These are phyloP conservation scores for Drosophila helvetica DNA, from an alignment of 2,888 invertebrate species.

Conservation along the genomic window DNA sequence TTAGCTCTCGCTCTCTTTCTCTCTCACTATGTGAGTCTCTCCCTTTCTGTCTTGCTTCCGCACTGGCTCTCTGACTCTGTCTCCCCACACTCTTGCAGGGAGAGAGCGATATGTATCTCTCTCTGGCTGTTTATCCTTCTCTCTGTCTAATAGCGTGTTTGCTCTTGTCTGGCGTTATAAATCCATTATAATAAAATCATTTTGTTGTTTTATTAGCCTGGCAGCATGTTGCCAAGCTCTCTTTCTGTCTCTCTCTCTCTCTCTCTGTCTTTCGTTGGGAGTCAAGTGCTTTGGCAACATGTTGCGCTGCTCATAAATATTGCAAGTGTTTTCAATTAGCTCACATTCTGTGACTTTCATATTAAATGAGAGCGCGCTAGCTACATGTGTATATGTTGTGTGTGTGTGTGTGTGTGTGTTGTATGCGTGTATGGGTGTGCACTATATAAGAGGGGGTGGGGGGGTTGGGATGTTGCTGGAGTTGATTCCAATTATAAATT, in stretches of 20 bases:
- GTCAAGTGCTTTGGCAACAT: constrained; percentile 79
- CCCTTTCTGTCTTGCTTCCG: constrained; percentile 13
- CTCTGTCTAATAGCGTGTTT: constrained; percentile 58
- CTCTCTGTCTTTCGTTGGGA: constrained; percentile 29
- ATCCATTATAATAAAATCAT: constrained; percentile 81
- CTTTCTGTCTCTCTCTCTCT: neutral
- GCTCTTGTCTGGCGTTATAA: constrained; percentile 76
- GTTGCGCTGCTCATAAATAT: constrained; percentile 79
- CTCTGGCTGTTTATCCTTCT: constrained; percentile 22
- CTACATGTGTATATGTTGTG: neutral
- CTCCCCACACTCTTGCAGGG: constrained; percentile 1
- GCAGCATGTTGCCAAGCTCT: constrained; percentile 76
- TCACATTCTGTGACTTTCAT: constrained; percentile 80
- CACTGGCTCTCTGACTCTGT: neutral
- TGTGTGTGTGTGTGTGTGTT: neutral
- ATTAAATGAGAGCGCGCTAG: constrained; percentile 69
- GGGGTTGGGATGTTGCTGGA: constrained; percentile 31
- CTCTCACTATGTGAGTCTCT: constrained; percentile 2
- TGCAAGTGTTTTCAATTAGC: constrained; percentile 82
- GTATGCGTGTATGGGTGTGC: constrained; percentile 10
- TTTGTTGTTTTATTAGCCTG: constrained; percentile 80
- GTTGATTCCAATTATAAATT: constrained; percentile 72
- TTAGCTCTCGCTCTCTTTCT: constrained; percentile 28
- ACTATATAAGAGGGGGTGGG: neutral
- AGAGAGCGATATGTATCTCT: neutral